Conservation (phyloP, 2,888 invertebrate species). For the Notodonta ziczac region DNA sequence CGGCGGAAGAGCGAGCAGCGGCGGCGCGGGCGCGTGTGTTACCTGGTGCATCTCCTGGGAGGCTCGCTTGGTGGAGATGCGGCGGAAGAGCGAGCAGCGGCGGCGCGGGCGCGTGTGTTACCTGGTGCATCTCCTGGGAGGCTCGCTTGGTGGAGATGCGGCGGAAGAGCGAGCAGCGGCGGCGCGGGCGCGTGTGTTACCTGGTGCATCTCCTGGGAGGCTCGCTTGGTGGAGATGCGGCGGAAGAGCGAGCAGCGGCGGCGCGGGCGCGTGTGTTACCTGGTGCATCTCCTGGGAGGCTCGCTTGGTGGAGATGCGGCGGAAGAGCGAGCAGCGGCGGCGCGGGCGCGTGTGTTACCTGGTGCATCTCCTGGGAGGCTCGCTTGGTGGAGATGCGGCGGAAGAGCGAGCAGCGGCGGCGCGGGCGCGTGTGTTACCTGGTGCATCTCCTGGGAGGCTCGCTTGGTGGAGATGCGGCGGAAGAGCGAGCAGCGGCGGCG, state of each 20-base stretch:
- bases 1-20: constrained; percentile 95
- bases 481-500: constrained; percentile 94
- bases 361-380: constrained; percentile 96
- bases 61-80: constrained; percentile 95
- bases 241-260: constrained; percentile 95
- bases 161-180: constrained; percentile 94
- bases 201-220: constrained; percentile 96
- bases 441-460: constrained; percentile 96
- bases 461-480: constrained; percentile 94
- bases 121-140: constrained; percentile 96
- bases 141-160: constrained; percentile 96
- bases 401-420: constrained; percentile 94
- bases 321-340: constrained; percentile 93
- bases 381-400: constrained; percentile 95
- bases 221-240: constrained; percentile 95
- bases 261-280: constrained; percentile 78
- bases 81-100: constrained; percentile 93
- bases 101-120: constrained; percentile 82
- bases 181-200: constrained; percentile 77
- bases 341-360: constrained; percentile 83
- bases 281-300: constrained; percentile 97
- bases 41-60: constrained; percentile 96
- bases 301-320: constrained; percentile 95
- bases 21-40: constrained; percentile 81
- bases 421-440: constrained; percentile 83